These are phyloP conservation scores for Charina bottae DNA, from an alignment of 2,113 vertebrate genomes.

Conservation along the genomic window DNA sequence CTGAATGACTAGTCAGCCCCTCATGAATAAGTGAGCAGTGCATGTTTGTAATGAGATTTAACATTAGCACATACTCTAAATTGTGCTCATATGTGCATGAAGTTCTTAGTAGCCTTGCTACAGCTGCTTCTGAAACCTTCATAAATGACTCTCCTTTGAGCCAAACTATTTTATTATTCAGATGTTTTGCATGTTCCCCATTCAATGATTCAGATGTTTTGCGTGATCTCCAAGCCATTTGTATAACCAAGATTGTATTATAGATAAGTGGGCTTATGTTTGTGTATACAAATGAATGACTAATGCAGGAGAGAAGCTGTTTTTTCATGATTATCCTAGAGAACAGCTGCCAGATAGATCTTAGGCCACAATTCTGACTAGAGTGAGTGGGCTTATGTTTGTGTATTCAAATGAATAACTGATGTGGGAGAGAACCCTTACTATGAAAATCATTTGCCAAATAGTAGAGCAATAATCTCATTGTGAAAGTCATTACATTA, in stretches of 20 bases:
- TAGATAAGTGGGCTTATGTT: not conserved
- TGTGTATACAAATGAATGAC: conserved; percentile 2
- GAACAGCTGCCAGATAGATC: not conserved
- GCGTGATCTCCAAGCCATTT: not conserved
- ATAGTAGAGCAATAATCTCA: not conserved
- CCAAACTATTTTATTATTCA: not conserved
- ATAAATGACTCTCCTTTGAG: not conserved
- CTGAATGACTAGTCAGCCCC: not conserved
- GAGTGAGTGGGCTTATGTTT: conserved; percentile 2
- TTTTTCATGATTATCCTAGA: not conserved
- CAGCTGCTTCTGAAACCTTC: conserved; percentile 7
- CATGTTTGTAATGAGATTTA: not conserved
- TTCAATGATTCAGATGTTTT: not conserved
- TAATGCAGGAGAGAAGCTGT: not conserved
- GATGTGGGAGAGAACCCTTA: not conserved
- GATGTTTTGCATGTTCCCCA: conserved; percentile 16
- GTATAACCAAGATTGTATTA: not conserved
- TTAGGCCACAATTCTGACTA: not conserved
- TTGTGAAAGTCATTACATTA: not conserved
- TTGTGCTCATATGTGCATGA: not conserved
- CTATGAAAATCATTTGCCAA: not conserved
- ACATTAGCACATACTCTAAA: not conserved
- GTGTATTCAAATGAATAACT: not conserved
- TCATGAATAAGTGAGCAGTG: not conserved
- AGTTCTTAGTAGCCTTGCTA: not conserved